These are phyloP conservation scores for western clawed frog (Xenopus tropicalis) DNA, from an alignment of 2,113 vertebrate genomes.

Conservation along the genomic window DNA sequence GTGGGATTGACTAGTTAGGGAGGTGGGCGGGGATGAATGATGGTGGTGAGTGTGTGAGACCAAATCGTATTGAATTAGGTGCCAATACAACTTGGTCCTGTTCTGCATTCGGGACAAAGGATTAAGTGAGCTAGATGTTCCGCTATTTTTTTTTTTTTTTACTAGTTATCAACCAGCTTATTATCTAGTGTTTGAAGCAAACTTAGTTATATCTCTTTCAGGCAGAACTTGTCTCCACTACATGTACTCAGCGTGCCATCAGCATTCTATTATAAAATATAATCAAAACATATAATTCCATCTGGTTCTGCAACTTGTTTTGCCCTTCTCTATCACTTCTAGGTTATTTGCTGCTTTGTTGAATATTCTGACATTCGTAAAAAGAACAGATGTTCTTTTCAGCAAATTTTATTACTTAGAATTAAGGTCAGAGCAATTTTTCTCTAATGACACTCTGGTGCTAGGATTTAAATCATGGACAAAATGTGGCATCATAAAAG, in stretches of 20 bases:
- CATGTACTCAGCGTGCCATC: background rate
- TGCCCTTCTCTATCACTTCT: background rate
- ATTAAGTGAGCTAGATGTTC: too few species aligned
- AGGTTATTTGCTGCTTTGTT: constrained; percentile 2
- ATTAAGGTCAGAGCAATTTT: constrained; percentile 13
- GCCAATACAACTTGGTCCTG: too few species aligned
- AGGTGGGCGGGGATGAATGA: too few species aligned
- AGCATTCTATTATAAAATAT: background rate
- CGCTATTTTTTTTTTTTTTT: too few species aligned
- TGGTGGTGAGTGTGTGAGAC: too few species aligned
- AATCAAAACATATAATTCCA: background rate
- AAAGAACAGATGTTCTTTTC: constrained; percentile 13
- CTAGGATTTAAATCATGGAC: constrained; percentile 5
- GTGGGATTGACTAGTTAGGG: too few species aligned
- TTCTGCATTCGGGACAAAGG: too few species aligned
- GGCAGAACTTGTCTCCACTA: too few species aligned
- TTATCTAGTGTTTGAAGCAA: too few species aligned
- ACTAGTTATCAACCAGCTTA: too few species aligned
- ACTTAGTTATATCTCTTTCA: too few species aligned
- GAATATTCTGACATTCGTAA: background rate
- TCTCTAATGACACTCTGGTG: constrained; percentile 7
- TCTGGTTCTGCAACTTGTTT: background rate
- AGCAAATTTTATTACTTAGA: constrained; percentile 6
- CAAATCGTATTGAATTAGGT: too few species aligned
- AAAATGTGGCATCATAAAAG: constrained; percentile 7